phyloP scores from a whole-genome alignment of 1,140 invertebrate genomes.

The Pseudoatta argentina region DNA sequence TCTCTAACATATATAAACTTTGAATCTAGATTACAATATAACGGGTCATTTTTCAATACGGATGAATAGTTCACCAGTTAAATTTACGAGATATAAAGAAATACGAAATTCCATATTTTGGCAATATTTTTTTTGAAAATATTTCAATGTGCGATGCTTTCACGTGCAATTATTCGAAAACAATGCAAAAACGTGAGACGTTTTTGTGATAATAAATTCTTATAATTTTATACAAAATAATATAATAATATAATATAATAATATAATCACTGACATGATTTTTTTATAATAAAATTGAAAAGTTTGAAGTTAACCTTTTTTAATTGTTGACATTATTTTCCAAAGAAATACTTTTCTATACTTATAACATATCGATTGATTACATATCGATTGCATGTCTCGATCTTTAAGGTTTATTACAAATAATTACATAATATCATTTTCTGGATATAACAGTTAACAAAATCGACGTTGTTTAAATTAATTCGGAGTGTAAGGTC shows the following conservation, averaged over 20 bases:
- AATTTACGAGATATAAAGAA: background rate
- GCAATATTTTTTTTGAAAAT: background rate
- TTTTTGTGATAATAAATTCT: background rate
- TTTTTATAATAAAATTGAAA: background rate
- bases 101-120: background rate
- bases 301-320: background rate
- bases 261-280: slow-evolving; percentile 2
- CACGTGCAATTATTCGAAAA: background rate
- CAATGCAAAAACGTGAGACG: background rate
- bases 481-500: background rate
- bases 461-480: slow-evolving; percentile 6
- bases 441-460: background rate
- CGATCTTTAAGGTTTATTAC: background rate
- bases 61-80: background rate
- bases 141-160: background rate
- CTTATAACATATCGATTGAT: background rate
- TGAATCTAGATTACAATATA: slow-evolving; percentile 3
- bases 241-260: no score
- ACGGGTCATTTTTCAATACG: background rate
- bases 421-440: background rate
- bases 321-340: background rate
- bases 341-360: background rate
- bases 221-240: slow-evolving; percentile 1
- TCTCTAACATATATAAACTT: slow-evolving; percentile 1
- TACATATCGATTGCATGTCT: background rate